Evolutionary conservation across 2,113 vertebrate species (phyloP), one percentile per base, ranked within the genome.

Genomic region (Tragelaphus imberbis): DNA sequence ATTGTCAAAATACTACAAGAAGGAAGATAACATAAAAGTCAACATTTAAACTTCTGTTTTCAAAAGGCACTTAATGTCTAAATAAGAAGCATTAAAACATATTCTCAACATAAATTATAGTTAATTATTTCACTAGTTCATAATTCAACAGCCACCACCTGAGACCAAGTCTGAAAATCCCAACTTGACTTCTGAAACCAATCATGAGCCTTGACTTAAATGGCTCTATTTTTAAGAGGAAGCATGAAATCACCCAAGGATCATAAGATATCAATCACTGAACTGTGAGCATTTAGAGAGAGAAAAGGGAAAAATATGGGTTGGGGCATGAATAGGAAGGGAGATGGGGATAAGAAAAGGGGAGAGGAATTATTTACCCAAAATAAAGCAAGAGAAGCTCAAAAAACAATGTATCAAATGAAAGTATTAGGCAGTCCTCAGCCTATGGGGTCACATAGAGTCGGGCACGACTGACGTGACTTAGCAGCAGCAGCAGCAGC

Each of bases 171-270:
- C 88, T 92, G 40, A 88, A 94, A 95, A 96, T 87, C 63, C 61
- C 79, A 84, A 84, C 16, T 81, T 91, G 96, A 90, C 44, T 97
- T 97, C 79, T 28, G 21, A 89, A 97, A 77, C 86, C 61, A 97
- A 33, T 96, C 77, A 80, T 16, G 3, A 97, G 80, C 16, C 49
- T 86, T 55, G 23, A 86, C 28, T 86, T 68, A 97, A 89, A 84
- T 88, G 58, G 40, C 77, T 94, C 77, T 95, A 28, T 96, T 94
- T 97, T 95, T 96, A 95, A 97, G n/a, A 25, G 28, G 84, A 95
- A 95, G 68, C 93, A 96, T 90, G 92, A 96, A 96, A 97, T 97
- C 63, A 95, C 25, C 23, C 47, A 88, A 81, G 91, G 96, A 95
- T 97, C 77, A 58, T 84, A 95, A 95, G 93, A 84, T 81, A 94